Base-by-base conservation (phyloP, 2,888 invertebrate species). In the Tetragonisca angustula region DNA sequence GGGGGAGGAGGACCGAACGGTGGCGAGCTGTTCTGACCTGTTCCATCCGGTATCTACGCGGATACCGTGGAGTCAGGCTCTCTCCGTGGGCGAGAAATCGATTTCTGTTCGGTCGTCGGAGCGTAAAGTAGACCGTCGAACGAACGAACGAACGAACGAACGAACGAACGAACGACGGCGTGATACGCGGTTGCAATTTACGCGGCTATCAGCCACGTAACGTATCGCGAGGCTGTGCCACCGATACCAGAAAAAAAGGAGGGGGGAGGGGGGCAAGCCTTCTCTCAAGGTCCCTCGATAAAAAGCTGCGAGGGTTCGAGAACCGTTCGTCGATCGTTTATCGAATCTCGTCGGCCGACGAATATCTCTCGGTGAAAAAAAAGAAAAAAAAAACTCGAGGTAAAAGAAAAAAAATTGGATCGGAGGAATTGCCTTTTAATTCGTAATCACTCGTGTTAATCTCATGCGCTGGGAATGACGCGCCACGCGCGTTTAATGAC, bases 111-210 rank as follows among this genome's bases (percentile, higher is more conserved):
- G 76, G 65, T n/a, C n/a, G 56, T 13, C 15, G 36, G 56, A 56
- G 56, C 56, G 56, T 56, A 56, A 56, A 56, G 56, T 56, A 56
- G 56, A 56, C 62, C 74, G 76, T 75, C 72, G 79, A 76, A 74
- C 79, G 83, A 79, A 82, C 36, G 32, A 32, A 32, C 32, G 82
- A 84, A 74, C 65, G 70, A 79, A 84, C 78, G 74, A 71, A 73
- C 76, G 83, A 84, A 83, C 75, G 84, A 64, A 70, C 79, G 79
- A 64, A 68, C 74, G 50, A 79, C 75, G 24, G 84, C 73, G 76
- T 74, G 84, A 80, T 77, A 84, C 77, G 80, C 79, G 85, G 49
- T 36, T 74, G 74, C 80, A 84, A 85, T 84, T 84, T 84, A 85
- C 80, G 85, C 64, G 76, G 80, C 73, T 84, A 85, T 78, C 76